phyloP scores from a whole-genome alignment of 1,140 invertebrate genomes.

The Meloidogyne hapla region DNA sequence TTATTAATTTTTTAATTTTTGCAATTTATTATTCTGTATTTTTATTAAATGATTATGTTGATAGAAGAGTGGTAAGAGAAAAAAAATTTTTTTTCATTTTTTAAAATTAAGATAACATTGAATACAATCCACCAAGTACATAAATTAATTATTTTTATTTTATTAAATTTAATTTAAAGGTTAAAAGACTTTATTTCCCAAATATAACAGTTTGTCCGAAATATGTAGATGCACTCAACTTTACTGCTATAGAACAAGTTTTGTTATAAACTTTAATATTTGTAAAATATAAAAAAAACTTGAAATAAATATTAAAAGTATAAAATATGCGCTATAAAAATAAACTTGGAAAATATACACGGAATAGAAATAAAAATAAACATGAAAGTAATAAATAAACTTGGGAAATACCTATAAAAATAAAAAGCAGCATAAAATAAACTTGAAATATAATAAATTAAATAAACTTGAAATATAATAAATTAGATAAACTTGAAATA shows the following conservation, averaged over 20 bases:
- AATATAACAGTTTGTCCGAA: slow-evolving; percentile 36
- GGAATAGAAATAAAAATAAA: too few relatives aligned
- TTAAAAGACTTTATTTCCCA: slow-evolving; percentile 16
- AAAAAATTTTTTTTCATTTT: slow-evolving; percentile 14
- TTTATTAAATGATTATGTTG: slow-evolving; percentile 32
- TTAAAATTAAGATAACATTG: slow-evolving; percentile 21
- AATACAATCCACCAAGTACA: slow-evolving; percentile 29
- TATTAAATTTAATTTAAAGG: slow-evolving; percentile 13
- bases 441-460: too few relatives aligned
- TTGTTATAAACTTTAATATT: background rate
- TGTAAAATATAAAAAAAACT: too few relatives aligned
- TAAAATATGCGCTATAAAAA: background rate
- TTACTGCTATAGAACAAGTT: slow-evolving; percentile 31
- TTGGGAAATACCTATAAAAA: too few relatives aligned
- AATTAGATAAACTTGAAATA: too few relatives aligned
- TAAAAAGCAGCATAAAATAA: too few relatives aligned
- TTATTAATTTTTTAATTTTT: slow-evolving; percentile 18
- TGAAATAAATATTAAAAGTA: background rate
- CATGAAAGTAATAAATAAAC: background rate
- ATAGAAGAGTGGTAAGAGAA: slow-evolving; percentile 25
- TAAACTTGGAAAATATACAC: too few relatives aligned
- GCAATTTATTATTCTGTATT: slow-evolving; percentile 22
- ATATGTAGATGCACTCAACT: slow-evolving; percentile 36
- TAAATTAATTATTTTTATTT: background rate
- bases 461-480: too few relatives aligned